Evolutionary conservation across 2,113 vertebrate genomes (phyloP), one percentile per base, ranked within the genome.

Genomic region (Dinomys branickii): DNA sequence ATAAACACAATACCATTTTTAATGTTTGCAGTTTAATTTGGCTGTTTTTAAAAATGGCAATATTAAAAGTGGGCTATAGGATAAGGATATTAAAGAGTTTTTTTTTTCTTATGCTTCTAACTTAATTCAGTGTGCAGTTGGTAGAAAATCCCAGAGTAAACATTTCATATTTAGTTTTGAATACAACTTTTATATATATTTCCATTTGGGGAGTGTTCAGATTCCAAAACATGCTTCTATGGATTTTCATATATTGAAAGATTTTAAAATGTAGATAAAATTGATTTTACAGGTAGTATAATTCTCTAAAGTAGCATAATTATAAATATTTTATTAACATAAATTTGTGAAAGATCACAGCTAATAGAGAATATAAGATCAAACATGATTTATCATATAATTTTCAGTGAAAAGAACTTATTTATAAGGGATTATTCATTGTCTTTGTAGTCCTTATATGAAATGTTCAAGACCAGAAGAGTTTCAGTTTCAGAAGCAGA

Each of bases 111-210:
- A 67, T 11, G 8, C 50, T 95, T 94, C 28, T 85, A 77, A 77
- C 30, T 83, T 91, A 92, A 94, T 93, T 83, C 17, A 56, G 5
- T 65, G 78, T 1, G 22, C 3, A n/a, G 10, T 5, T 77, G 38
- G 17, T 26, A 71, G 24, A 20, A 91, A 91, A 94, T 59, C 5
- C 3, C 30, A 63, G 33, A 52, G 28, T 82, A 91, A 84, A 47
- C 2, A 61, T 16, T 91, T 80, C 41, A 38, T 56, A 86, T 85
- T 90, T 90, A n/a, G 47, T 93, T 88, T 30, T 80, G 8, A 94
- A 28, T 65, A 90, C 58, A 90, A 41, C n/a, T 83, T 96, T 94
- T 77, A 92, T 82, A 44, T 13, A 87, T 84, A 94, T 82, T 94
- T 88, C 26, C 19, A 90, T 28, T 84, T 93, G 86, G 58, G 30